Conservation (phyloP, 2,888 invertebrate genomes). For the Phengaris alcon region DNA sequence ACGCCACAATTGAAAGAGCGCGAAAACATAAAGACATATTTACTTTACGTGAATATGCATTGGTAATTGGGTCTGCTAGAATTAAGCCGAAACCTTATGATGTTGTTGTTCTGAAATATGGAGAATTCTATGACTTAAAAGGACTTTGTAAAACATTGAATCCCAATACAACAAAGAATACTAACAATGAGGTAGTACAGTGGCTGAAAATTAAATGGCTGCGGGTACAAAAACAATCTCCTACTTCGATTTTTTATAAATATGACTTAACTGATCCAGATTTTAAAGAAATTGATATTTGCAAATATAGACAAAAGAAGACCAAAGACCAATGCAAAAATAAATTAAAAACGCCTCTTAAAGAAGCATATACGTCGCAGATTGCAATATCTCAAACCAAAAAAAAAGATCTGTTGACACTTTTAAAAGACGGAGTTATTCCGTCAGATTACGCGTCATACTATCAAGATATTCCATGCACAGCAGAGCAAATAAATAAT, state of each 20-base stretch:
- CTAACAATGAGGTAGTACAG: not conserved
- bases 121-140: not conserved
- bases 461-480: not conserved
- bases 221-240: not conserved
- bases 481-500: not conserved
- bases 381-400: constrained; percentile 1
- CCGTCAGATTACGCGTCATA: not conserved
- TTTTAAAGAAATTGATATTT: not conserved
- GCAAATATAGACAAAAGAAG: not conserved
- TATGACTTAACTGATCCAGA: not conserved
- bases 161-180: not conserved
- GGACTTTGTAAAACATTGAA: not conserved
- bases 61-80: not conserved
- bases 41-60: not conserved
- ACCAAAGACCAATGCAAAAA: not conserved
- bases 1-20: not conserved
- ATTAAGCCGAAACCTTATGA: not conserved
- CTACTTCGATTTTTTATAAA: not conserved
- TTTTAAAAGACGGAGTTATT: not conserved
- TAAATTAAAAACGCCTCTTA: not conserved
- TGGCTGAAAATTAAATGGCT: not conserved
- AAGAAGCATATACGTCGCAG: not conserved
- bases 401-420: not conserved
- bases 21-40: not conserved
- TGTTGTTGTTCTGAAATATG: not conserved